Conservation (phyloP, 1,140 invertebrate genomes). For the Augochlora pura region DNA sequence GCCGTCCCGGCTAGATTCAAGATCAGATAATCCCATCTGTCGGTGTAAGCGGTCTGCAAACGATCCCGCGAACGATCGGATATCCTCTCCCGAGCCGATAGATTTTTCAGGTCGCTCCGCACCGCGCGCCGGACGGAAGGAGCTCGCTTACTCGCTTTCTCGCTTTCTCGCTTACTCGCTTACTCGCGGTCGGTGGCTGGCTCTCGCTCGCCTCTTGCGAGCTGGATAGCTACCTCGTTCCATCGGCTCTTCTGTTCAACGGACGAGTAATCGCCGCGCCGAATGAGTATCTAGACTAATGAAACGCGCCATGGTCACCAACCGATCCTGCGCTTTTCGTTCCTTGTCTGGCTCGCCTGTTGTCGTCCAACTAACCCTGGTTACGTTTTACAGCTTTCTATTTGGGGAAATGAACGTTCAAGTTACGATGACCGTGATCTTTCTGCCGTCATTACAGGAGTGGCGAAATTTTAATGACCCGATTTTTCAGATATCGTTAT, state of each 20-base stretch:
- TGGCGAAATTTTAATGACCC: too few relatives aligned
- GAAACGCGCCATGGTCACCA: background rate
- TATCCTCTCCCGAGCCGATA: slow-evolving; percentile 54
- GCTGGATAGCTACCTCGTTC: background rate
- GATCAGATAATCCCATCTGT: slow-evolving; percentile 78
- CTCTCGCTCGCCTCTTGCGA: too few relatives aligned
- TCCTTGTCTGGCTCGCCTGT: too few relatives aligned
- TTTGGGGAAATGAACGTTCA: too few relatives aligned
- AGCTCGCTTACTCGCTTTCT: slow-evolving; percentile 1
- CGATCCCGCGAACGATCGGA: slow-evolving; percentile 73
- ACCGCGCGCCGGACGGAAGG: slow-evolving; percentile 37
- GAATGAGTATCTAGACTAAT: background rate
- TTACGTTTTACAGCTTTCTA: too few relatives aligned
- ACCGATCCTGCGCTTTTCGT: too few relatives aligned
- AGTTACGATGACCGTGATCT: too few relatives aligned
- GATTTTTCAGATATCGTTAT: too few relatives aligned
- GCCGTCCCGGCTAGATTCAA: slow-evolving; percentile 76
- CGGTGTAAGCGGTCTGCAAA: slow-evolving; percentile 74
- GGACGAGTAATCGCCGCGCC: slow-evolving; percentile 4
- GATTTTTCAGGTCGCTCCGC: slow-evolving; percentile 54
- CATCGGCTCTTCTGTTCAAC: background rate
- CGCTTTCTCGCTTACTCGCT: too few relatives aligned
- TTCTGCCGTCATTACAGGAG: too few relatives aligned
- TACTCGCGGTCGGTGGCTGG: too few relatives aligned
- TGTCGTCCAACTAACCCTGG: too few relatives aligned